Conservation (phyloP, 2,797 vertebrate species). For the Prionace glauca region DNA sequence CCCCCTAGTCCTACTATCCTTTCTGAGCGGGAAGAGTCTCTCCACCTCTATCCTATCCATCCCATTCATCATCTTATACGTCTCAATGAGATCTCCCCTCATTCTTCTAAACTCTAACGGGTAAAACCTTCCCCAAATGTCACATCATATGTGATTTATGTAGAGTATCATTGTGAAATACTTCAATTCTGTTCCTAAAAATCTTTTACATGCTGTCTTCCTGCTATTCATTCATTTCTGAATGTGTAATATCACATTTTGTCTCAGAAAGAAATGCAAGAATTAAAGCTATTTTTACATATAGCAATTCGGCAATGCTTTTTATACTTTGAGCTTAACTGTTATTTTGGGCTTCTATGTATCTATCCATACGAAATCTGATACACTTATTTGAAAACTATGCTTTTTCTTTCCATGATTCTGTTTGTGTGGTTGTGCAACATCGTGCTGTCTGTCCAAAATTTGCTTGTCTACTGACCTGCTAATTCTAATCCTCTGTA, state of each 20-base stretch:
- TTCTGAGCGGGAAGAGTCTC: no score
- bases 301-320: background rate
- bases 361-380: background rate
- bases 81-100: no score
- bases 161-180: background rate
- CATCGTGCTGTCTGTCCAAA: background rate
- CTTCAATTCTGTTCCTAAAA: background rate
- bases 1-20: no score
- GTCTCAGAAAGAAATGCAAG: background rate
- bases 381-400: background rate
- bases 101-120: no score
- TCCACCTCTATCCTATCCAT: no score
- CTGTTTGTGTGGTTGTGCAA: background rate
- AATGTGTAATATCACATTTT: background rate
- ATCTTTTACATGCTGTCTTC: background rate
- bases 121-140: background rate
- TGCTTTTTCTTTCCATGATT: background rate
- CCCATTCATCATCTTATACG: no score
- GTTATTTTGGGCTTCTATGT: background rate
- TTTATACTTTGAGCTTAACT: background rate
- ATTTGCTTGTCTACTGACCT: conserved; percentile 26
- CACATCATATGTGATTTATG: background rate
- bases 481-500: conserved; percentile 18
- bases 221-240: background rate
- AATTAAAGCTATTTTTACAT: background rate